Evolutionary conservation across 2,888 invertebrate genomes (phyloP).

Genomic region (Steinernema hermaphroditum): DNA sequence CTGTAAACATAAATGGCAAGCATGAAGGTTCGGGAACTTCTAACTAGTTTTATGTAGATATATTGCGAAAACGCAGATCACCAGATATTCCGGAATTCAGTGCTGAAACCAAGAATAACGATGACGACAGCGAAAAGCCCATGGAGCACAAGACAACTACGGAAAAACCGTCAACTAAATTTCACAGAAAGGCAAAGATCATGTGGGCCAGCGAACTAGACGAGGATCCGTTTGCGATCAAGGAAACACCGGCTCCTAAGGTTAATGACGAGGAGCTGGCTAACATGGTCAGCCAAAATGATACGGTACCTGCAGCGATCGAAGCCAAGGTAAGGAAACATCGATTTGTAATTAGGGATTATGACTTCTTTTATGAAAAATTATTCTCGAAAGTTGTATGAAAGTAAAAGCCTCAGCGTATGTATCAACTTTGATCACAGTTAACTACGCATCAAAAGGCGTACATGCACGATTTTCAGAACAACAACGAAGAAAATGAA

Average conservation of each 20-base stretch:
- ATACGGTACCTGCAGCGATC: not conserved
- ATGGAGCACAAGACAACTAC: not conserved
- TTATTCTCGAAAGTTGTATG: not conserved
- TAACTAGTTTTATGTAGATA: not conserved
- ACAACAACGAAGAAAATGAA: too few species aligned
- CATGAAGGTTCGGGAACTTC: not conserved
- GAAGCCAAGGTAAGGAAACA: slow-evolving; percentile 2
- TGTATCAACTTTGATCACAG: too few species aligned
- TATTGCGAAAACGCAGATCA: slow-evolving; percentile 5
- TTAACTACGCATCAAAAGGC: too few species aligned
- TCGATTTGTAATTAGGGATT: slow-evolving; percentile 13
- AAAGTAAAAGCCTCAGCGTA: not conserved
- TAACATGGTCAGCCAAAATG: not conserved
- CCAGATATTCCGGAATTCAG: not conserved
- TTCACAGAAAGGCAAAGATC: not conserved
- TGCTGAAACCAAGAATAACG: not conserved
- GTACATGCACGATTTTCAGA: too few species aligned
- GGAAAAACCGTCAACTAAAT: too few species aligned
- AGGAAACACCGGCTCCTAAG: not conserved
- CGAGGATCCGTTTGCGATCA: slow-evolving; percentile 2
- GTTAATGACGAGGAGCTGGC: not conserved
- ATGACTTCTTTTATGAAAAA: slow-evolving; percentile 22
- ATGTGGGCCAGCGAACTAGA: not conserved
- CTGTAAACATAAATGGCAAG: not conserved
- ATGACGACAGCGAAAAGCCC: not conserved